phyloP scores from a whole-genome alignment of 2,113 vertebrate genomes.

The Dasyornis broadbenti region DNA sequence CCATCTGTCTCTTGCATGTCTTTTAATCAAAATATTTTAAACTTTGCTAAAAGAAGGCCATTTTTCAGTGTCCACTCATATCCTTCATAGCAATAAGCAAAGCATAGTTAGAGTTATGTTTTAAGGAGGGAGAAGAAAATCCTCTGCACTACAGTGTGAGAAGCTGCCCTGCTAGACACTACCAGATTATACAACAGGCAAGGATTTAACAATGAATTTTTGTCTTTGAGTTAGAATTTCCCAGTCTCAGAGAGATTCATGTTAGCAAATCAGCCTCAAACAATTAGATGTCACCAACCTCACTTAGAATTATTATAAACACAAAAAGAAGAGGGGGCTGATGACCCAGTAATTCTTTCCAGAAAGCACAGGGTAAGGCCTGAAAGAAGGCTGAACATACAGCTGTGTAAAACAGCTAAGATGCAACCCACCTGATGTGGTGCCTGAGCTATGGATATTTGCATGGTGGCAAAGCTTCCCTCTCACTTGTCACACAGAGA shows the following conservation, averaged over 20 bases:
- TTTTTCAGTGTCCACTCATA: not conserved
- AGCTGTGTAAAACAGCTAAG: not conserved
- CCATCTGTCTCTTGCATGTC: not conserved
- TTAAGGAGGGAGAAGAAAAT: not conserved
- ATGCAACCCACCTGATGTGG: not conserved
- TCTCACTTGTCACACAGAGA: not conserved
- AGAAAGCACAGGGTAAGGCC: not conserved
- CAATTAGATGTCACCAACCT: not conserved
- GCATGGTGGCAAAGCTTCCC: not conserved
- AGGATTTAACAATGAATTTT: not conserved
- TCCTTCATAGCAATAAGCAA: not conserved
- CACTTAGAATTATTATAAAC: not conserved
- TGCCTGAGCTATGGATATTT: not conserved
- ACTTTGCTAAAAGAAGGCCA: not conserved
- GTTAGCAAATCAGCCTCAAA: not conserved
- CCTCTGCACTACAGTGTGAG: not conserved
- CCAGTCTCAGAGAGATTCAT: not conserved
- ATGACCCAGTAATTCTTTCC: not conserved
- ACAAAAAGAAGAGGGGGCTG: not conserved
- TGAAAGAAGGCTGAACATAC: not conserved
- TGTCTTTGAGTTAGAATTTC: not conserved
- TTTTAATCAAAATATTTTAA: not conserved
- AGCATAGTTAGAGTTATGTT: not conserved
- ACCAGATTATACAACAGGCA: not conserved
- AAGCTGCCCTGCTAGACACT: not conserved